Base-by-base conservation (phyloP, 2,888 invertebrate genomes). In the Apoda limacodes region DNA sequence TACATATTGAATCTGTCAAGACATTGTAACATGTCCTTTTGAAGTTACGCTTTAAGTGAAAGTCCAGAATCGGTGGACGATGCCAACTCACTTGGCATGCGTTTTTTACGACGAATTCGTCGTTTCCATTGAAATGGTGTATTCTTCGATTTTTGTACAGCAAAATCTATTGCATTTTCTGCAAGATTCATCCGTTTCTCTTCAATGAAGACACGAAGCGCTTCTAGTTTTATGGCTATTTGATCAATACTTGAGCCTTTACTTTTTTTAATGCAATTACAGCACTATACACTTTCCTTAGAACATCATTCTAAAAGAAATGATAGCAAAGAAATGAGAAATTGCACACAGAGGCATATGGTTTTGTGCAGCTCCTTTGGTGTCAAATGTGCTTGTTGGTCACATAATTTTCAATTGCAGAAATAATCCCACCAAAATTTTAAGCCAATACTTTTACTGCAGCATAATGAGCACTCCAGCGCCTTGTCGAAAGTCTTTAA, bases 391-490 rank as follows among this genome's bases (percentile, higher is more conserved):
- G 11, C 26, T 27, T 32, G 23, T 32, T 28, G 32, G 25, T 36
- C 32, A 35, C 35, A 35, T 30, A 35, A 25, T 35, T 35, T 28
- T 35, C 35, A 34, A 35, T 35, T 30, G 35, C 33, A 30, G 27
- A n/a, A n/a, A 35, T 22, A 14, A 34, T 27, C 26, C 23, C 19
- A 34, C 26, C 19, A 34, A 34, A 34, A 30, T 26, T 34, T 15
- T 22, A 25, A 13, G 22, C 29, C 22, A 22, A 22, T 29, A 29
- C 29, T 22, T 9, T 5, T 20, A n/a, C n/a, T n/a, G n/a, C n/a
- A n/a, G n/a, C n/a, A n/a, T n/a, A n/a, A n/a, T n/a, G n/a, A n/a
- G n/a, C n/a, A n/a, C n/a, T n/a, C n/a, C n/a, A n/a, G n/a, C n/a
- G n/a, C n/a, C n/a, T n/a, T n/a, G n/a, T n/a, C n/a, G n/a, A n/a